These are phyloP conservation scores for Reinhardtius hippoglossoides DNA, from an alignment of 2,113 vertebrate species.

Conservation along the genomic window DNA sequence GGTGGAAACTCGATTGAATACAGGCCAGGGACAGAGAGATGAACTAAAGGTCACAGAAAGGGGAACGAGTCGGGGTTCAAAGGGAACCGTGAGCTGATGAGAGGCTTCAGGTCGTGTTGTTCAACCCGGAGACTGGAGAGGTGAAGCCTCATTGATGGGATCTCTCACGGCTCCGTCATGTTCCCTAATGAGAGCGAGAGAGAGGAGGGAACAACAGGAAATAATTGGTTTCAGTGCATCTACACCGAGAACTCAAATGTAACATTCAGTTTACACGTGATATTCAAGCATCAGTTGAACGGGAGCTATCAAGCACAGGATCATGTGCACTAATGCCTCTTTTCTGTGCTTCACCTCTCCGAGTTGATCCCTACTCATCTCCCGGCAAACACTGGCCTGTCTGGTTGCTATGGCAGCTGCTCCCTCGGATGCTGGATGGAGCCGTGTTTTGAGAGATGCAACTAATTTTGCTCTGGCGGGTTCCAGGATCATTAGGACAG, in stretches of 20 bases:
- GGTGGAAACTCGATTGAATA: neutral
- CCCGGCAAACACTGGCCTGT: constrained; percentile 25
- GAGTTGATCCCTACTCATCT: constrained; percentile 39
- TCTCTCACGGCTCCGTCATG: neutral
- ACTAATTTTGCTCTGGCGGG: constrained; percentile 47
- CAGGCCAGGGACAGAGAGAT: neutral
- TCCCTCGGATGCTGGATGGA: constrained; percentile 41
- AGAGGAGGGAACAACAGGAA: neutral
- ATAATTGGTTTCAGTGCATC: too few species aligned
- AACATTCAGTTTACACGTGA: neutral
- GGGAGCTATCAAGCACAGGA: neutral
- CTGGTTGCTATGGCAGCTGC: constrained; percentile 68
- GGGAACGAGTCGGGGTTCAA: neutral
- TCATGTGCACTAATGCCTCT: constrained; percentile 10
- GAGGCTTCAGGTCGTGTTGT: neutral
- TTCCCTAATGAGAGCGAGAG: neutral
- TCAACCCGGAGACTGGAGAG: neutral
- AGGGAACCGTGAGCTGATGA: constrained; percentile 1
- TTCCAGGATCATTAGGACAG: constrained; percentile 64
- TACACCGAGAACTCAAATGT: neutral
- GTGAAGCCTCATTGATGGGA: neutral
- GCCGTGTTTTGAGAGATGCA: constrained; percentile 15
- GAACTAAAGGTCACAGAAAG: neutral
- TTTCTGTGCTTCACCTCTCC: constrained; percentile 13
- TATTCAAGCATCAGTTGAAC: neutral